These are phyloP conservation scores for Dusona sp. DNA, from an alignment of 2,888 invertebrate species.

Conservation along the genomic window DNA sequence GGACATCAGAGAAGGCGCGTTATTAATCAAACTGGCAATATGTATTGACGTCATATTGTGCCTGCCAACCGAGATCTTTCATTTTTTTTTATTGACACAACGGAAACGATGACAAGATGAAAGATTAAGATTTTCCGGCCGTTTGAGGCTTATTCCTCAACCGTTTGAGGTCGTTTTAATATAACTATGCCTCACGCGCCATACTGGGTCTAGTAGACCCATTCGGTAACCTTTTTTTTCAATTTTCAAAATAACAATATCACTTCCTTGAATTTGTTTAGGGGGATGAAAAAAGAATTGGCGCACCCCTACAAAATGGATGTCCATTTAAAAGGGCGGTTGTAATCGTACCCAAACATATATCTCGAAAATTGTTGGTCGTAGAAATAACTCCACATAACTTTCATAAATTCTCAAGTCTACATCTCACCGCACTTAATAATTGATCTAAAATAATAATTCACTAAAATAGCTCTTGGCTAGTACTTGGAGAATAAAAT, in stretches of 20 bases:
- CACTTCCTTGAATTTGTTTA: neutral
- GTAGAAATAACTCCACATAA: no score
- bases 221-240: neutral
- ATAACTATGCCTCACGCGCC: neutral
- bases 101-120: slow-evolving; percentile 24
- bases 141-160: slow-evolving; percentile 14
- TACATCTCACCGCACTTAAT: neutral
- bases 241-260: neutral
- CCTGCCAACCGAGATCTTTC: neutral
- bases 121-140: slow-evolving; percentile 17
- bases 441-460: neutral
- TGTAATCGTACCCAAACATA: no score
- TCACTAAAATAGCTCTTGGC: neutral
- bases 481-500: neutral
- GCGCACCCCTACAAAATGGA: neutral
- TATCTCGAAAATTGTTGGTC: no score
- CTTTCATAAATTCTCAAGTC: no score
- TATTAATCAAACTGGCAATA: slow-evolving; percentile 53
- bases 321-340: no score
- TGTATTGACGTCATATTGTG: slow-evolving; percentile 27
- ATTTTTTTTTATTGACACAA: neutral
- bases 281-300: neutral
- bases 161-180: slow-evolving; percentile 5
- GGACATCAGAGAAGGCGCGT: slow-evolving; percentile 36
- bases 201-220: neutral